A percentile compares a stretch with the other conserved stretches of the same genome.
Evolutionary conservation across 2,888 invertebrate species (phyloP).

Genomic region (Hirtodrosophila confusa): DNA sequence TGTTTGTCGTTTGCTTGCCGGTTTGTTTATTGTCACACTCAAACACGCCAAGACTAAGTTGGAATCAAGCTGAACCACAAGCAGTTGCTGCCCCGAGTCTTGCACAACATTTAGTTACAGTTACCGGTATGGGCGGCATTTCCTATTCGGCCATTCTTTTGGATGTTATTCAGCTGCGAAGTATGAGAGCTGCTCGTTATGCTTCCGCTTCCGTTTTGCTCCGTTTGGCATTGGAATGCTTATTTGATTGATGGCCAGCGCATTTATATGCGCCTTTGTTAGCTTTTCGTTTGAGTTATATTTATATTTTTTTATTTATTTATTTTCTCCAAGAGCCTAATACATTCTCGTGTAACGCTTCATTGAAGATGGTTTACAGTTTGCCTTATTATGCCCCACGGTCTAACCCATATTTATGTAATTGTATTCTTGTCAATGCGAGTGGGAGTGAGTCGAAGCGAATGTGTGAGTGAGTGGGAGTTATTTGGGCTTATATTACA

Average conservation of each 20-base stretch:
- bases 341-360: slow-evolving; percentile 46
- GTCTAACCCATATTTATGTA: slow-evolving; percentile 57
- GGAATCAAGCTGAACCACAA: slow-evolving; percentile 18
- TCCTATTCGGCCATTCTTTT: slow-evolving; percentile 51
- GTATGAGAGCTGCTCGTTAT: slow-evolving; percentile 56
- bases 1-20: slow-evolving; percentile 71
- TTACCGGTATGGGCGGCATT: slow-evolving; percentile 40
- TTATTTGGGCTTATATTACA: no score
- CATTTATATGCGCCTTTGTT: slow-evolving; percentile 63
- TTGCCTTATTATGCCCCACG: slow-evolving; percentile 60
- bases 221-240: slow-evolving; percentile 56
- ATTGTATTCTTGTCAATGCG: slow-evolving; percentile 48
- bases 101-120: slow-evolving; percentile 56
- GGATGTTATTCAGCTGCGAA: slow-evolving; percentile 16
- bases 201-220: slow-evolving; percentile 65
- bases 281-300: slow-evolving; percentile 27
- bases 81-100: slow-evolving; percentile 8
- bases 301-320: neutral
- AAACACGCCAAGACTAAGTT: slow-evolving; percentile 12
- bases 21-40: slow-evolving; percentile 71
- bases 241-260: slow-evolving; percentile 70
- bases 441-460: slow-evolving; percentile 7
- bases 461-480: slow-evolving; percentile 28
- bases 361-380: slow-evolving; percentile 61
- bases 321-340: neutral